These are phyloP conservation scores for Autographa pulchrina DNA, from an alignment of 2,888 invertebrate species.

Conservation along the genomic window DNA sequence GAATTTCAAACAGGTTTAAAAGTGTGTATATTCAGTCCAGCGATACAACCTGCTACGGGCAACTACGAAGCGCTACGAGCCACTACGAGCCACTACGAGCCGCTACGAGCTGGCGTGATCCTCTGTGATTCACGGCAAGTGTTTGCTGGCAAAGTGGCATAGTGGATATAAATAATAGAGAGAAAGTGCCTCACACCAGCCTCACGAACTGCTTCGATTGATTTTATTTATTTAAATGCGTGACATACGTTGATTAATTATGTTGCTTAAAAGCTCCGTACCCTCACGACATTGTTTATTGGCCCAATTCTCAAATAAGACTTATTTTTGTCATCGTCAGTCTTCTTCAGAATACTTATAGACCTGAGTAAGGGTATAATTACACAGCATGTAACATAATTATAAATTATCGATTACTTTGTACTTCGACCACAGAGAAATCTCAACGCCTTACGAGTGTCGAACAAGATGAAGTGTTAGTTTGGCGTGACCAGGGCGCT, in stretches of 20 bases:
- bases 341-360: no score
- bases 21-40: conserved; percentile 7
- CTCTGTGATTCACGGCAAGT: conserved; percentile 10
- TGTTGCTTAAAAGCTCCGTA: no score
- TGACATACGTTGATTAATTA: no score
- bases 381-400: no score
- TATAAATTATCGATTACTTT: background rate
- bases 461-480: conserved; percentile 2
- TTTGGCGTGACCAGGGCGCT: background rate
- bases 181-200: conserved; percentile 15
- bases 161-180: conserved; percentile 26
- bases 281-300: no score
- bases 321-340: no score
- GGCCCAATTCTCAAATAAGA: no score
- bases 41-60: background rate
- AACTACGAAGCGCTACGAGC: background rate
- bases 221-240: no score
- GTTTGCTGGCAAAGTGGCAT: conserved; percentile 29
- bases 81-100: background rate
- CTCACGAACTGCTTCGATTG: background rate
- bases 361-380: no score
- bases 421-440: background rate
- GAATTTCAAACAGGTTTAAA: conserved; percentile 10
- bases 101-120: conserved; percentile 10
- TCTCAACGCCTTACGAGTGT: background rate